Base-by-base conservation (phyloP, 2,888 invertebrate genomes). In the Merodon equestris region DNA sequence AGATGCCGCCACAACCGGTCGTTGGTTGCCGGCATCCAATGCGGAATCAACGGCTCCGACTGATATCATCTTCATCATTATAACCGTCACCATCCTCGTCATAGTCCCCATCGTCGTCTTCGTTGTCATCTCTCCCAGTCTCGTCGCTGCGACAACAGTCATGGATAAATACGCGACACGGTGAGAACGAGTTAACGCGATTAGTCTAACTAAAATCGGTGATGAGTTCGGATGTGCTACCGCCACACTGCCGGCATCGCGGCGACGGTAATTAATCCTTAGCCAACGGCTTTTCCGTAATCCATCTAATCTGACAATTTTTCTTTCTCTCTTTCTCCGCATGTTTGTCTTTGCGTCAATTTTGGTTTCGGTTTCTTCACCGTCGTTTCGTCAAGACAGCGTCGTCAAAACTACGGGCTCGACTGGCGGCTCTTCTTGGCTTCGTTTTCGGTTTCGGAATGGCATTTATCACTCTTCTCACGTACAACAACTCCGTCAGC, bases 401-500 rank as follows among this genome's bases (percentile, higher is more conserved):
- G 48, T 7, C 27, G 27, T 70, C 60, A 81, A 61, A 45, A 56
- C 54, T 81, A 51, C 38, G 45, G 51, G 73, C 81, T 1, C 87
- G 84, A 45, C 34, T 86, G 61, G 83, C 83, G 9, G 76, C 84
- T 15, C 47, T 86, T 9, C 75, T 82, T 12, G 86, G 86, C 12
- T 86, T 87, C 57, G 82, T 83, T 5, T 82, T 81, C 14, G 86
- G 86, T 27, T 87, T 87, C 18, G 54, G 84, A 9, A 81, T 83
- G 64, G 85, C 87, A 36, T 84, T 86, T 36, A 67, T 83, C 34
- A 81, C 85, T 15, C 82, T 87, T 0, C 63, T 86, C 3, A 81
- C 81, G 36, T 83, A 82, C 44, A 81, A 60, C 27, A 74, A 68
- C 14, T 74, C 74, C 1, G 79, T 79, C n/a, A 54, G 18, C 5